A percentile compares a stretch with the other conserved stretches of the same genome.
These are phyloP conservation scores for Acropora tenuis DNA, from an alignment of 64 coral and sea anemone species.

Conservation along the genomic window DNA sequence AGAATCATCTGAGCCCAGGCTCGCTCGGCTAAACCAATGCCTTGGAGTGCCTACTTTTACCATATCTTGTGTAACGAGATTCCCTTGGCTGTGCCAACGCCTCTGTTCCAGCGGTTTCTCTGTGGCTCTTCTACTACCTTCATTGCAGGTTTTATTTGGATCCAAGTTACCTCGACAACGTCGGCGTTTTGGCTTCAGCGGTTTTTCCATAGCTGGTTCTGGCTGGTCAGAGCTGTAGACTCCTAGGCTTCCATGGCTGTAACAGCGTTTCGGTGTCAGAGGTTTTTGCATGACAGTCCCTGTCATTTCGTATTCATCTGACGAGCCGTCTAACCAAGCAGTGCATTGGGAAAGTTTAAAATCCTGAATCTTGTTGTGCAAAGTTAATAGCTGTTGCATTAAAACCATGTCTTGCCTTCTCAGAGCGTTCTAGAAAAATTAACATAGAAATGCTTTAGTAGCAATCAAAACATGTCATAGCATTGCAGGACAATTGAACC, in stretches of 20 bases:
- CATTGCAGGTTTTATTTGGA: not conserved
- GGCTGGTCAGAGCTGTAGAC: not conserved
- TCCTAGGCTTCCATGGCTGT: constrained; percentile 48
- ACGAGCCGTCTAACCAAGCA: constrained; percentile 27
- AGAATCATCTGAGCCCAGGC: constrained; percentile 40
- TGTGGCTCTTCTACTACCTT: not conserved
- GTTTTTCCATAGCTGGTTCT: constrained; percentile 19
- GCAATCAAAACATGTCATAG: not conserved
- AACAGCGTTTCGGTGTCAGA: constrained; percentile 37
- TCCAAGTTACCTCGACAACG: constrained; percentile 39
- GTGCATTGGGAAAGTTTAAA: constrained; percentile 66
- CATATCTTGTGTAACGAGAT: constrained; percentile 2
- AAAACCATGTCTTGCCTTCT: constrained; percentile 72
- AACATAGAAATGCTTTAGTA: not conserved
- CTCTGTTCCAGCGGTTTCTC: constrained; percentile 21
- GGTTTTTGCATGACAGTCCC: constrained; percentile 8
- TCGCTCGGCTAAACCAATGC: constrained; percentile 42
- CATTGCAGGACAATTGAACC: too few species aligned
- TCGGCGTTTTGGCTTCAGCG: constrained; percentile 25
- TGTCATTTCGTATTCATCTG: constrained; percentile 46
- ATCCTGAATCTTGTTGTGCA: constrained; percentile 75
- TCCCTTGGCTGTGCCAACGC: constrained; percentile 55
- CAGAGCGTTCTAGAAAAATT: constrained; percentile 50
- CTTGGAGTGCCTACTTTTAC: constrained; percentile 15
- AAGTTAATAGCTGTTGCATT: constrained; percentile 63